Evolutionary conservation across 2,113 vertebrate genomes (phyloP).

Genomic region (Taxidea taxus): DNA sequence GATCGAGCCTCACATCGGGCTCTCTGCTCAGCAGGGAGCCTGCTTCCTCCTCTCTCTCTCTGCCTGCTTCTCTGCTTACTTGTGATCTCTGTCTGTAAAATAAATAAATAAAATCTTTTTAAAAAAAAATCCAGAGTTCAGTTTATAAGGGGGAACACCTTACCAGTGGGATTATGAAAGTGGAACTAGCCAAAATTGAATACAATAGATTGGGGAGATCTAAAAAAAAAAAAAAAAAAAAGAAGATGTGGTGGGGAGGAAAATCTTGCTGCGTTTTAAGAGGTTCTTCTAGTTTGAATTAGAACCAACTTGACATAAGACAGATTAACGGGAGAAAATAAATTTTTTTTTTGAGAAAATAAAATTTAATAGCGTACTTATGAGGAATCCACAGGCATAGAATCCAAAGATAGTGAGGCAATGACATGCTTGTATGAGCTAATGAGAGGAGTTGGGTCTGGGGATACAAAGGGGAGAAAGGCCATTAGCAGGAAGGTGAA

Average conservation of each 20-base stretch:
- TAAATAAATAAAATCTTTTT: no score
- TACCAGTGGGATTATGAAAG: not conserved
- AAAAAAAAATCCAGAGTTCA: no score
- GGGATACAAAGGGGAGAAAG: not conserved
- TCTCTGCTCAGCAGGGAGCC: no score
- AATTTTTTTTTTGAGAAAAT: not conserved
- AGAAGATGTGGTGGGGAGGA: not conserved
- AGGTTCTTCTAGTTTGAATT: not conserved
- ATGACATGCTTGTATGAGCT: not conserved
- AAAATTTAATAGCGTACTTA: not conserved
- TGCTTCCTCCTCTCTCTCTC: no score
- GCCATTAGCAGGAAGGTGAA: not conserved
- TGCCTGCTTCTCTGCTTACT: no score
- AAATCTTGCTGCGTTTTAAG: not conserved
- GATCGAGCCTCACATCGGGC: no score
- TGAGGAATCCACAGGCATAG: not conserved
- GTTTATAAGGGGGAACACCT: not conserved
- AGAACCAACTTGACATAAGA: not conserved
- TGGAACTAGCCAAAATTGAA: not conserved
- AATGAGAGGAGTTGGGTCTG: not conserved
- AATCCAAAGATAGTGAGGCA: not conserved
- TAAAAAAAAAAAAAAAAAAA: slow-evolving; percentile 20
- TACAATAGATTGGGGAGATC: not conserved
- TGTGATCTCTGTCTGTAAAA: no score
- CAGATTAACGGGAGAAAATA: not conserved